Percentiles rank a stretch among this genome's conserved stretches.
phyloP scores from a whole-genome alignment of 2,797 vertebrate genomes.

The Poecilia velifera region DNA sequence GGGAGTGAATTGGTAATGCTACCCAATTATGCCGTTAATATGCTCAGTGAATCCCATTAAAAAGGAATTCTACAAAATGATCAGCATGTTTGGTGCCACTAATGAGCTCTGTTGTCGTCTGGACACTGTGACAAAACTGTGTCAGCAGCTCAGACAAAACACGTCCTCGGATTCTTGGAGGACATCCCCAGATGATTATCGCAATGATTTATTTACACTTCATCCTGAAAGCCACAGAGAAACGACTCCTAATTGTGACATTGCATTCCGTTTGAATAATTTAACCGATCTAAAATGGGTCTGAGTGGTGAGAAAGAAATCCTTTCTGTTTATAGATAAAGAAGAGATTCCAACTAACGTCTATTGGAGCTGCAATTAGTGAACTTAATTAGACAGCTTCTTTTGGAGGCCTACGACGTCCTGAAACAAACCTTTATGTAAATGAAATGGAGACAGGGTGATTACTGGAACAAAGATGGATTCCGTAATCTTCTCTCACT shows the following conservation, averaged over 20 bases:
- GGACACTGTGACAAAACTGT: conserved; percentile 23
- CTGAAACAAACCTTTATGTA: conserved; percentile 49
- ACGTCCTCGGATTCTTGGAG: conserved; percentile 50
- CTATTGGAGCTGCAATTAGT: conserved; percentile 75
- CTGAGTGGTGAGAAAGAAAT: conserved; percentile 20
- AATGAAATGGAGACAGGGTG: conserved; percentile 51
- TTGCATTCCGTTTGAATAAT: conserved; percentile 60
- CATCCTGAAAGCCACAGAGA: conserved; percentile 22
- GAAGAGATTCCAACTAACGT: conserved; percentile 47
- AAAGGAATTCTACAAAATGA: background rate
- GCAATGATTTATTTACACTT: conserved; percentile 64
- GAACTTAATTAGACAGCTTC: conserved; percentile 75
- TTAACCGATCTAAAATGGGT: conserved; percentile 22
- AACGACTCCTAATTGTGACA: conserved; percentile 59
- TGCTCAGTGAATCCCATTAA: background rate
- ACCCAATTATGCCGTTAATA: background rate
- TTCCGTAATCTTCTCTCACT: conserved; percentile 63
- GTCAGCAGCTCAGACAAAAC: conserved; percentile 46
- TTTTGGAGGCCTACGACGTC: conserved; percentile 46
- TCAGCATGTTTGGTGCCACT: conserved; percentile 4
- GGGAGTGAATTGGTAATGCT: background rate
- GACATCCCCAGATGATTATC: conserved; percentile 38
- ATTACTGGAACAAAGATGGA: conserved; percentile 68
- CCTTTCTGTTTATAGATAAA: conserved; percentile 22
- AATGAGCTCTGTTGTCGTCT: conserved; percentile 25